phyloP scores from a whole-genome alignment of 2,888 invertebrate species.

The Scotopteryx bipunctaria region DNA sequence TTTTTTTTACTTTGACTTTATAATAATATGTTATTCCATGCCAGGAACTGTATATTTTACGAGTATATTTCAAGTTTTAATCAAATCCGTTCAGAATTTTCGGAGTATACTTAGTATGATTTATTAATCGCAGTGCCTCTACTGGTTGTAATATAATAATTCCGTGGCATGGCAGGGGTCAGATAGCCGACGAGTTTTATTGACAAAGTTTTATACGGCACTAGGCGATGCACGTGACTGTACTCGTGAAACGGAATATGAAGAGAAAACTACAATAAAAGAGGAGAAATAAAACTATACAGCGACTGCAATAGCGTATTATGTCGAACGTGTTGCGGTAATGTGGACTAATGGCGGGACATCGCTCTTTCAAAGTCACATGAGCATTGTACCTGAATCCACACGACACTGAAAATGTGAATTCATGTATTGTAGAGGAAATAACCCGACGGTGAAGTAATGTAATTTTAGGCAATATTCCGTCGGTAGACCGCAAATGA shows the following conservation, averaged over 20 bases:
- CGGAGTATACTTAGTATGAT: too few relatives aligned
- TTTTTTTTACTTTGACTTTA: too few relatives aligned
- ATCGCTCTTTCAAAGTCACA: too few relatives aligned
- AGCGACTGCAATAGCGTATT: slow-evolving; percentile 6
- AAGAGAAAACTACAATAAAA: slow-evolving; percentile 11
- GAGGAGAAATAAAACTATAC: slow-evolving; percentile 12
- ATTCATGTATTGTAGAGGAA: too few relatives aligned
- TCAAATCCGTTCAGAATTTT: too few relatives aligned
- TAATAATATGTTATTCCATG: too few relatives aligned
- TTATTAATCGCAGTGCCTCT: not conserved
- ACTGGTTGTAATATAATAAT: slow-evolving; percentile 1
- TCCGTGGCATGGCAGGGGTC: slow-evolving; percentile 10
- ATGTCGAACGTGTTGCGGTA: not conserved
- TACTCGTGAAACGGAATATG: slow-evolving; percentile 16
- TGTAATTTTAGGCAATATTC: not conserved
- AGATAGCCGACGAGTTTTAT: slow-evolving; percentile 27
- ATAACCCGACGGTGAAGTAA: too few relatives aligned
- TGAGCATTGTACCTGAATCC: too few relatives aligned
- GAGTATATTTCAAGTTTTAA: too few relatives aligned
- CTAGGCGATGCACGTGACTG: slow-evolving; percentile 24
- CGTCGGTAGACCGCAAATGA: not conserved
- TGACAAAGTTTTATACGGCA: slow-evolving; percentile 27
- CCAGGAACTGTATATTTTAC: too few relatives aligned
- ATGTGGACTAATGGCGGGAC: too few relatives aligned
- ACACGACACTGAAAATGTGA: too few relatives aligned